phyloP scores from a whole-genome alignment of 2,888 invertebrate species.

The Dynastes hyllus region DNA sequence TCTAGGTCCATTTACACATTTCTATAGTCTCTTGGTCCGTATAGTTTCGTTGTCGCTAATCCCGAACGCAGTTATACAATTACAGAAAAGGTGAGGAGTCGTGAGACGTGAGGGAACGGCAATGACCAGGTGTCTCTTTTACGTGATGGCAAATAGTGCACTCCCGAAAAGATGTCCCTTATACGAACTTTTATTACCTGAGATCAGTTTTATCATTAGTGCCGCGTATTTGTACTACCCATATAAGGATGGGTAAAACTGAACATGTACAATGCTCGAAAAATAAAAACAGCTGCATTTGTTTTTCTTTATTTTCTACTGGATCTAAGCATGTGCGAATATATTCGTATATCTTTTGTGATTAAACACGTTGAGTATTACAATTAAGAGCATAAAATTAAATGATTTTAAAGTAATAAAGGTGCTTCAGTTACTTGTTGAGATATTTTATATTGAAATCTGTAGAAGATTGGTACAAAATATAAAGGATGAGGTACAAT shows the following conservation, averaged over 20 bases:
- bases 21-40: slow-evolving; percentile 37
- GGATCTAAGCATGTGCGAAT: background rate
- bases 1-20: slow-evolving; percentile 50
- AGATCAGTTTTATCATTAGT: slow-evolving; percentile 59
- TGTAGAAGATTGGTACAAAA: too few species aligned
- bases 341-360: too few species aligned
- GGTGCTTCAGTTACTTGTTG: too few species aligned
- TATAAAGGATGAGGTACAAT: too few species aligned
- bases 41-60: slow-evolving; percentile 47
- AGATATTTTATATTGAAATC: too few species aligned
- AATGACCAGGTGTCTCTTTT: slow-evolving; percentile 51
- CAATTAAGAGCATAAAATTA: too few species aligned
- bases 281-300: slow-evolving; percentile 56
- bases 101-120: slow-evolving; percentile 27
- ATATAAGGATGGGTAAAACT: slow-evolving; percentile 10
- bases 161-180: slow-evolving; percentile 51
- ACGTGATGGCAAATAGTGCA: slow-evolving; percentile 47
- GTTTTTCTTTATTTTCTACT: background rate
- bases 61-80: slow-evolving; percentile 41
- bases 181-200: slow-evolving; percentile 54
- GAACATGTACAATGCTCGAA: background rate
- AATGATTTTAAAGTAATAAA: too few species aligned
- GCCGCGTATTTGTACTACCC: slow-evolving; percentile 21
- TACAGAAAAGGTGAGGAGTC: slow-evolving; percentile 23
- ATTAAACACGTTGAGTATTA: too few species aligned